These are phyloP conservation scores for Rhadina sibilatrix DNA, from an alignment of 2,113 vertebrate genomes.

Conservation along the genomic window DNA sequence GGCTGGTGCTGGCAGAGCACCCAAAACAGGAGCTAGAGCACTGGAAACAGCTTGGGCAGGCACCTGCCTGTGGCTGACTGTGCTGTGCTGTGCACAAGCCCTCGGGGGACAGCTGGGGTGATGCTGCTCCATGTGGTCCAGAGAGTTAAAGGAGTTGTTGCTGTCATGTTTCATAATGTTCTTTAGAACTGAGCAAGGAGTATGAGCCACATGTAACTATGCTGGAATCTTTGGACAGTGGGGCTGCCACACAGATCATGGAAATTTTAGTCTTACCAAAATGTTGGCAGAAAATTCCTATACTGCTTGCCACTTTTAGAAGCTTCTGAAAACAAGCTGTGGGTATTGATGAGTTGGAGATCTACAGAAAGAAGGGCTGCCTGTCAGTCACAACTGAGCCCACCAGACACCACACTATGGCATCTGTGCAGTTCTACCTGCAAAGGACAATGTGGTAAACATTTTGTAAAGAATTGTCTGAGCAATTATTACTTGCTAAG, in stretches of 20 bases:
- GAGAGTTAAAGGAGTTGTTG: neutral
- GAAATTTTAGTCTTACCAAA: neutral
- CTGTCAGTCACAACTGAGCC: neutral
- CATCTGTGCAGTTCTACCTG: neutral
- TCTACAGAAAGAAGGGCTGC: neutral
- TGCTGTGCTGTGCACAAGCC: neutral
- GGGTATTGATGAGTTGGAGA: neutral
- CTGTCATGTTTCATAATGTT: neutral
- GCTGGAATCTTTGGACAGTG: neutral
- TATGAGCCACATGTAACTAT: fast-evolving
- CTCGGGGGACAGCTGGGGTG: fast-evolving
- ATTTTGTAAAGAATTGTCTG: neutral
- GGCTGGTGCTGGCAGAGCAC: neutral
- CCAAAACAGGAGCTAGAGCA: neutral
- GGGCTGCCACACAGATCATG: neutral
- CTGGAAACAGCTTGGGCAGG: neutral
- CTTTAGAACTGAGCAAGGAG: neutral
- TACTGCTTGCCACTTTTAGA: neutral
- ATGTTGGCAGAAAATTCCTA: fast-evolving
- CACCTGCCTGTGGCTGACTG: neutral
- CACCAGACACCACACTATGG: neutral
- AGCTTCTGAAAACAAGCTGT: neutral
- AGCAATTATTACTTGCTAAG: neutral
- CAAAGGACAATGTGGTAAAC: fast-evolving
- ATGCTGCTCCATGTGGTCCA: neutral